A percentile compares a stretch with the other conserved stretches of the same genome.
Conservation (phyloP, 2,113 vertebrate species). For the Regulus satrapa region DNA sequence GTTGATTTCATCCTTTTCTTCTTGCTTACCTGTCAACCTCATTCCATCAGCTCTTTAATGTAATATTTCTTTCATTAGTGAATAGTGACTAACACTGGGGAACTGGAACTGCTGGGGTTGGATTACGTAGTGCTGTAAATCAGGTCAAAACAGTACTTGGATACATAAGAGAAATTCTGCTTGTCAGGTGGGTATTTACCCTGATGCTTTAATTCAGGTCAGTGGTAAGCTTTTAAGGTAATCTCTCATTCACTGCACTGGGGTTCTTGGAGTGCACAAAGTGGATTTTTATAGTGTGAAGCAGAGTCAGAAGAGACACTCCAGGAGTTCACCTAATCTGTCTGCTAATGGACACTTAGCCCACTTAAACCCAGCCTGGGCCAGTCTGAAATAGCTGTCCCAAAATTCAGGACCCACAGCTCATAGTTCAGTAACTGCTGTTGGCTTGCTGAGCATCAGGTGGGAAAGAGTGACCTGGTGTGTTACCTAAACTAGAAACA, state of each 20-base stretch:
- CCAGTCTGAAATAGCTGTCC: not conserved
- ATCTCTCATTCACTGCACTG: not conserved
- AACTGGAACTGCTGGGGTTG: not conserved
- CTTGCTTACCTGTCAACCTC: constrained; percentile 1
- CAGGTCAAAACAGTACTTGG: not conserved
- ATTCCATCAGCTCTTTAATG: not conserved
- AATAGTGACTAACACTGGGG: not conserved
- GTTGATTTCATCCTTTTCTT: constrained; percentile 6
- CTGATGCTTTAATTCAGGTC: constrained; percentile 36
- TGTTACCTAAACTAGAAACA: not conserved
- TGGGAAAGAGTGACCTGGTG: not conserved
- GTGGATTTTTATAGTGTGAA: not conserved
- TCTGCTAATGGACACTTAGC: constrained; percentile 14
- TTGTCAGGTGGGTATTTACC: constrained; percentile 39
- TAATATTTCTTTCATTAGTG: constrained; percentile 20
- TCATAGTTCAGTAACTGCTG: not conserved
- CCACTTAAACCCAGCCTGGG: not conserved
- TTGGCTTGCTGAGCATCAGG: not conserved
- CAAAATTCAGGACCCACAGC: not conserved
- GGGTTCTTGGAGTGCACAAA: constrained; percentile 32
- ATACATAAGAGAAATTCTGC: not conserved
- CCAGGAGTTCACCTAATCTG: not conserved
- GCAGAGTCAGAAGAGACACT: not conserved
- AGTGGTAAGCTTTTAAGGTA: constrained; percentile 34
- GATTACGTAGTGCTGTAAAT: not conserved